Evolutionary conservation across 2,888 invertebrate genomes (phyloP), one percentile per base, ranked within the genome.

Genomic region (Mythimna pallens): DNA sequence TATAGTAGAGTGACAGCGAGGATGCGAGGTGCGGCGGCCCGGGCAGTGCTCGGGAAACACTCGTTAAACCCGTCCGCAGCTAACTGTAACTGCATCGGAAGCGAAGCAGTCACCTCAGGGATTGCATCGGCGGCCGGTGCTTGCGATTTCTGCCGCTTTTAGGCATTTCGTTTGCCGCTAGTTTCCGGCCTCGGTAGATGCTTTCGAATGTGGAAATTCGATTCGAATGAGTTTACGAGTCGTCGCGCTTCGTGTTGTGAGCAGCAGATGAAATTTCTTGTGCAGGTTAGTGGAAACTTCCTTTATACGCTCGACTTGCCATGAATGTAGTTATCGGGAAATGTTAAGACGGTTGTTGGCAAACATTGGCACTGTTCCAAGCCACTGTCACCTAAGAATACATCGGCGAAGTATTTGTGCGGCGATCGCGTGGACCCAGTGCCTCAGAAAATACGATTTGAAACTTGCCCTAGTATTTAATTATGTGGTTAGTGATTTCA

Each of bases 321-420:
- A 89, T 89, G 89, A 92, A 91, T 90, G 90, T 91, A 92, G 90
- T 91, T 92, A 93, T 92, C 91, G 90, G 89, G 89, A 89, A 90
- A 91, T 91, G 91, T 90, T 89, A 91, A 92, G 91, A 91, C 89
- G 92, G 92, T 92, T 91, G 92, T 89, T 90, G 89, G 89, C 88
- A 91, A 92, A 90, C 88, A 89, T 92, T 94, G 94, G 94, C 94
- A 78, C 70, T 59, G 85, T 73, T 90, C 94, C 94, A 94, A 90
- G 84, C 84, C 86, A 76, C 87, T 84, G 89, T 88, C 86, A 86
- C 87, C 88, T 89, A 85, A 87, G 85, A 85, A 85, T 77, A 71
- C 81, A 69, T 82, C 74, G 84, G 80, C 80, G 76, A 86, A 69
- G 74, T 83, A 84, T 82, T 82, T 76, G 71, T 73, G 40, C 62